Evolutionary conservation across 2,113 vertebrate genomes (phyloP).

Genomic region (Pleuronectes platessa): DNA sequence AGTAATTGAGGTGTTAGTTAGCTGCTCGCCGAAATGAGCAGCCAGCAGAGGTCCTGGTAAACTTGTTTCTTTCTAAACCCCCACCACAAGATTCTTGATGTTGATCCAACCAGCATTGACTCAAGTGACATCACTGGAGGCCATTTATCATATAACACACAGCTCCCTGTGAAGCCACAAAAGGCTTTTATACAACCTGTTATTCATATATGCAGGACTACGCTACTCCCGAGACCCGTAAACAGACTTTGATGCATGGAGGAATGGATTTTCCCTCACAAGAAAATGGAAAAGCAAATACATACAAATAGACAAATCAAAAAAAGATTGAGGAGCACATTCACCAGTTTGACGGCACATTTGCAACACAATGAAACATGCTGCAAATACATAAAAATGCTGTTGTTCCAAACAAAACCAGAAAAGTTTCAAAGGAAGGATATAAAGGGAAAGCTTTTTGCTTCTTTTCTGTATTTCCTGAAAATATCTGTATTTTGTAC

Average conservation of each 20-base stretch:
- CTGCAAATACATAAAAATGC: conserved; percentile 1
- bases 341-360: conserved; percentile 26
- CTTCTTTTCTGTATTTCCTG: conserved; percentile 4
- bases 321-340: conserved; percentile 9
- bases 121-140: conserved; percentile 5
- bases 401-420: neutral
- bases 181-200: conserved; percentile 13
- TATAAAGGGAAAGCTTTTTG: neutral
- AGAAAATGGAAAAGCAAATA: neutral
- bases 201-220: neutral
- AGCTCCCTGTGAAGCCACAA: neutral
- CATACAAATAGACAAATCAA: conserved; percentile 5
- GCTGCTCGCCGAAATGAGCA: neutral
- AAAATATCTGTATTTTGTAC: neutral
- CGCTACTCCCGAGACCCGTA: neutral
- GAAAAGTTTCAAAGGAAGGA: neutral
- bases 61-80: neutral
- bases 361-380: conserved; percentile 13
- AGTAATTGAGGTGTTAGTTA: neutral
- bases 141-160: neutral
- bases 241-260: conserved; percentile 5
- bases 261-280: neutral
- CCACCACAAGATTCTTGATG: neutral
- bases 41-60: neutral
- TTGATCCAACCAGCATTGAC: neutral